Conservation (phyloP, 2,888 invertebrate species). For the Lasioglossum lativentre region DNA sequence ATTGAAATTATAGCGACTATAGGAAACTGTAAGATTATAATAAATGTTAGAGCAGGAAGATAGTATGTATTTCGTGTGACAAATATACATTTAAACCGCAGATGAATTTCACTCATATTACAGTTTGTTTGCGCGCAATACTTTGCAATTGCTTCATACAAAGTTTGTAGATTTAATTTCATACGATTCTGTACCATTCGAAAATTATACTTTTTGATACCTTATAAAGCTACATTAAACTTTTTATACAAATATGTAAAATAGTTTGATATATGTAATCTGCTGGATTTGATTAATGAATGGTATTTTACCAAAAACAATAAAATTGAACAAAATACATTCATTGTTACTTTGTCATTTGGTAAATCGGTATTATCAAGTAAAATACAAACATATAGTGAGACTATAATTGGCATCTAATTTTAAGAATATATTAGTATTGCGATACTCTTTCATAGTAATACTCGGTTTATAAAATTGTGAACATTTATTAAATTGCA, state of each 20-base stretch:
- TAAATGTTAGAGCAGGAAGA: constrained; percentile 1
- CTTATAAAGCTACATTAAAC: background rate
- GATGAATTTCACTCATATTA: constrained; percentile 5
- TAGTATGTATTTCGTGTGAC: constrained; percentile 4
- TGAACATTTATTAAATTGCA: background rate
- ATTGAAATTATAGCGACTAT: constrained; percentile 8
- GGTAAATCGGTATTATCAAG: background rate
- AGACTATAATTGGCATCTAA: too few species aligned
- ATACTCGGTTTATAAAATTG: background rate
- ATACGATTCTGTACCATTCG: constrained; percentile 2
- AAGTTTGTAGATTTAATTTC: constrained; percentile 7
- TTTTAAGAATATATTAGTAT: background rate
- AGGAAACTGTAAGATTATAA: background rate
- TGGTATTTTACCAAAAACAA: background rate
- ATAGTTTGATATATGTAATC: background rate
- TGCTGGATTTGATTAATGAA: background rate
- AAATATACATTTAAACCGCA: constrained; percentile 15
- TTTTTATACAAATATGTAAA: background rate
- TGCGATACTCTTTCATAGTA: background rate
- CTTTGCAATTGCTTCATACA: background rate
- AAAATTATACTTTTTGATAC: background rate
- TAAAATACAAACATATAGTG: too few species aligned
- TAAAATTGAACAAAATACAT: background rate
- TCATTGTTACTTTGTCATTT: background rate
- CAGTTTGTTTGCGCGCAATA: background rate